These are phyloP conservation scores for Chouioia cunea DNA, from an alignment of 2,888 invertebrate species.

Conservation along the genomic window DNA sequence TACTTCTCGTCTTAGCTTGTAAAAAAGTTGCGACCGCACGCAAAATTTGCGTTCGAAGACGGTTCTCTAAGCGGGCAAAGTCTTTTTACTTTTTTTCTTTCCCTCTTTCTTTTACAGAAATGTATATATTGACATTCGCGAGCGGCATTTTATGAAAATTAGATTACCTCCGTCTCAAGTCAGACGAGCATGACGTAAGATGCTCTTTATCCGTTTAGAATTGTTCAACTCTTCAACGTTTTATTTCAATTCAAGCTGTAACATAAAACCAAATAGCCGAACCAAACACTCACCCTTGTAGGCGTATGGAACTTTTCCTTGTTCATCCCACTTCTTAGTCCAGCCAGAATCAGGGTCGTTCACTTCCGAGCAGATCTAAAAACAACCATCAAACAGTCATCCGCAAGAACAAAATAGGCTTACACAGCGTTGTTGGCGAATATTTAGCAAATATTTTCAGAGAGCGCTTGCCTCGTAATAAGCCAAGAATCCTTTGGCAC, in stretches of 20 bases:
- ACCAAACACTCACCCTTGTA: constrained; percentile 75
- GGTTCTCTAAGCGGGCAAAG: constrained; percentile 16
- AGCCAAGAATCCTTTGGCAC: constrained; percentile 87
- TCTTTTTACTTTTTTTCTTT: background rate
- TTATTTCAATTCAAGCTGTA: too few relatives aligned
- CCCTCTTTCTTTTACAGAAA: too few relatives aligned
- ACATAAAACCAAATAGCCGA: background rate
- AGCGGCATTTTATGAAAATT: constrained; percentile 34
- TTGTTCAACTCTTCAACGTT: too few relatives aligned
- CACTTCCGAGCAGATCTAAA: constrained; percentile 83
- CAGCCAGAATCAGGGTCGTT: constrained; percentile 79
- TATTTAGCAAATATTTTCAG: too few relatives aligned
- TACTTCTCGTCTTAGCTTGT: background rate
- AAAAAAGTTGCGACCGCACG: background rate
- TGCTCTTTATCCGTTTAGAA: too few relatives aligned
- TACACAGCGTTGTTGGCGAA: too few relatives aligned
- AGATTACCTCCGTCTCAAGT: background rate
- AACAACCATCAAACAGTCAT: background rate
- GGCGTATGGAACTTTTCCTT: constrained; percentile 86
- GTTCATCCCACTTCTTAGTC: constrained; percentile 87
- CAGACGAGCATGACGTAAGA: too few relatives aligned
- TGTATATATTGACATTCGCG: constrained; percentile 4
- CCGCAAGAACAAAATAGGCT: background rate
- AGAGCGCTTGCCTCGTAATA: constrained; percentile 80
- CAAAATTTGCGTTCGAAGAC: constrained; percentile 23